These are phyloP conservation scores for Syndactyla subalaris DNA, from an alignment of 2,797 vertebrate species.

Conservation along the genomic window DNA sequence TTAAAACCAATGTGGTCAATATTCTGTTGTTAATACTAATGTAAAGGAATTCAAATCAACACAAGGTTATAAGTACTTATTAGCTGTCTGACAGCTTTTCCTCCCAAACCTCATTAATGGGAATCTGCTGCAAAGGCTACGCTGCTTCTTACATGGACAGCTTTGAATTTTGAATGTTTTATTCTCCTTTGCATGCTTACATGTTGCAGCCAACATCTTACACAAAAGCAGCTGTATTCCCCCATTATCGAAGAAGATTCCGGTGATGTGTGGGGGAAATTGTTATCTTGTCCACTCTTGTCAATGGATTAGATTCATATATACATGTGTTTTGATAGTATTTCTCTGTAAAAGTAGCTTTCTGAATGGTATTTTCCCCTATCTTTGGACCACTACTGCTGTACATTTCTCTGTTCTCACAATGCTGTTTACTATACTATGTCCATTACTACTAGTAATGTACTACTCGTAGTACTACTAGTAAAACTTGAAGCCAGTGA, in stretches of 20 bases:
- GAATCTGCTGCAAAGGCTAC: constrained; percentile 7
- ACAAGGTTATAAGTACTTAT: background rate
- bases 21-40: background rate
- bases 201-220: background rate
- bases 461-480: background rate
- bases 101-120: background rate
- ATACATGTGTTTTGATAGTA: background rate
- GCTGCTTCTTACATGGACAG: background rate
- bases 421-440: background rate
- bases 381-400: background rate
- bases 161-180: background rate
- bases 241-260: background rate
- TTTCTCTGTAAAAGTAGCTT: background rate
- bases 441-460: background rate
- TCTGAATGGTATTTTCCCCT: background rate
- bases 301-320: background rate
- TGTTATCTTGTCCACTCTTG: background rate
- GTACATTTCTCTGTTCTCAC: background rate
- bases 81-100: background rate
- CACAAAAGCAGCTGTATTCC: background rate
- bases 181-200: background rate
- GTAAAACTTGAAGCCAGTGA: background rate
- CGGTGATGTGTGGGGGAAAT: background rate
- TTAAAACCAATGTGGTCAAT: background rate
- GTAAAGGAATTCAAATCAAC: background rate